phyloP scores from a whole-genome alignment of 2,113 vertebrate species.

The Psilopogon haemacephalus region DNA sequence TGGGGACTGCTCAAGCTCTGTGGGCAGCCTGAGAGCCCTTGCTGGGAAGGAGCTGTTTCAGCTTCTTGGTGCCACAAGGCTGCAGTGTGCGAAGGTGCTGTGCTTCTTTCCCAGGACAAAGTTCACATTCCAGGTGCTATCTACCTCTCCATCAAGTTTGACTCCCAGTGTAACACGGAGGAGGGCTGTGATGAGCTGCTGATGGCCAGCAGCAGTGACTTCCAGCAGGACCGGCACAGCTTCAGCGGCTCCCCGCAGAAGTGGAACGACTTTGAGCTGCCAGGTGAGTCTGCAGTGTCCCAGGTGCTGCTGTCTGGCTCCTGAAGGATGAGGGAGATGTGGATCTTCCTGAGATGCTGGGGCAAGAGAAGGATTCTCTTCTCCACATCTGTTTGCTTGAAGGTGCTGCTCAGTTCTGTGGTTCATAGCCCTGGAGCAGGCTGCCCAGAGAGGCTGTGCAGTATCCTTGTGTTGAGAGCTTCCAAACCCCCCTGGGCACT shows the following conservation, averaged over 20 bases:
- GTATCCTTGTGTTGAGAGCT: too few relatives aligned
- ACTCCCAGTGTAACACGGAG: slow-evolving; percentile 92
- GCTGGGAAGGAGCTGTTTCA: too few relatives aligned
- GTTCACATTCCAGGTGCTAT: slow-evolving; percentile 98
- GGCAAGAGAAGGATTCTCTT: background rate
- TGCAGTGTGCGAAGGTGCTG: background rate
- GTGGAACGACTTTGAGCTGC: slow-evolving; percentile 95
- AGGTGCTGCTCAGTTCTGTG: background rate
- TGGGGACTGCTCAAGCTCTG: background rate
- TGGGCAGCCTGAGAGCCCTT: too few relatives aligned
- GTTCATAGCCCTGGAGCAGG: too few relatives aligned
- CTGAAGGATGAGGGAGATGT: background rate
- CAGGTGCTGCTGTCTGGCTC: background rate
- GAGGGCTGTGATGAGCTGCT: slow-evolving; percentile 95
- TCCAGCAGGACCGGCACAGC: slow-evolving; percentile 91
- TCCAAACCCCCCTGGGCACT: too few relatives aligned
- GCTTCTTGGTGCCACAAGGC: background rate
- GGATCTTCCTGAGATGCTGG: background rate
- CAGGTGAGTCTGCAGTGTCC: slow-evolving; percentile 73
- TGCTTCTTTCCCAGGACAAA: slow-evolving; percentile 83
- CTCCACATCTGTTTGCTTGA: background rate
- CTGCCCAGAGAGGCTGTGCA: too few relatives aligned
- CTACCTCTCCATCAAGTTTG: slow-evolving; percentile 95
- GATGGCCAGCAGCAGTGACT: slow-evolving; percentile 92
- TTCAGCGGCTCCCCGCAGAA: slow-evolving; percentile 94